Conservation (phyloP, 2,888 invertebrate genomes). For the Philopedon plagiatum region DNA sequence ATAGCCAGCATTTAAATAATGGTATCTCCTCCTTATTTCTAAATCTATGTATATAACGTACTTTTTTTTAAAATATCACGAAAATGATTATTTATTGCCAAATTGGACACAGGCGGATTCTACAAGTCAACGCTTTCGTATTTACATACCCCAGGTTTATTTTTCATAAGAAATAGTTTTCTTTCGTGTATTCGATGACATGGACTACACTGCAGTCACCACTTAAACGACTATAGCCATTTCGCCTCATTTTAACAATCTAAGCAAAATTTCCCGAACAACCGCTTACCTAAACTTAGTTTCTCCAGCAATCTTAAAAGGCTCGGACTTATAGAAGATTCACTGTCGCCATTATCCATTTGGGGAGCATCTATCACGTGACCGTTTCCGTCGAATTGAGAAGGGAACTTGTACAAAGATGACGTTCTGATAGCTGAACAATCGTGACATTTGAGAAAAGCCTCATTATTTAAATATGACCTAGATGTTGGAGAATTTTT, state of each 20-base stretch:
- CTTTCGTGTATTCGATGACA: too few relatives aligned
- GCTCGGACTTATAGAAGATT: conserved; percentile 28
- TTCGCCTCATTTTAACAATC: not conserved
- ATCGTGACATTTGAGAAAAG: conserved; percentile 37
- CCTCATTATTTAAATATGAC: conserved; percentile 21
- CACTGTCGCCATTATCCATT: conserved; percentile 1
- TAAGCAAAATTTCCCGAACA: not conserved
- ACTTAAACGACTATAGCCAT: too few relatives aligned
- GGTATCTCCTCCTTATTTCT: too few relatives aligned
- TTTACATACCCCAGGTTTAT: too few relatives aligned
- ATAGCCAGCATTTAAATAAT: not conserved
- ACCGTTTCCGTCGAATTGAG: not conserved
- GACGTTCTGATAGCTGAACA: conserved; percentile 40
- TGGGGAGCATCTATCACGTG: not conserved
- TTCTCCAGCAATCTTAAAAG: conserved; percentile 37
- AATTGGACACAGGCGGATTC: too few relatives aligned
- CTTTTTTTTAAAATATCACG: not conserved
- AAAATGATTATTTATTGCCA: too few relatives aligned
- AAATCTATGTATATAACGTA: not conserved
- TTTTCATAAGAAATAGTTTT: too few relatives aligned
- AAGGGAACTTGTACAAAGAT: conserved; percentile 23
- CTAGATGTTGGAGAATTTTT: conserved; percentile 4
- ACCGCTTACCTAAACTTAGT: conserved; percentile 37
- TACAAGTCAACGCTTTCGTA: too few relatives aligned
- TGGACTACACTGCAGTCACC: too few relatives aligned